phyloP scores from a whole-genome alignment of 2,113 vertebrate species.

The Corynorhinus townsendii region DNA sequence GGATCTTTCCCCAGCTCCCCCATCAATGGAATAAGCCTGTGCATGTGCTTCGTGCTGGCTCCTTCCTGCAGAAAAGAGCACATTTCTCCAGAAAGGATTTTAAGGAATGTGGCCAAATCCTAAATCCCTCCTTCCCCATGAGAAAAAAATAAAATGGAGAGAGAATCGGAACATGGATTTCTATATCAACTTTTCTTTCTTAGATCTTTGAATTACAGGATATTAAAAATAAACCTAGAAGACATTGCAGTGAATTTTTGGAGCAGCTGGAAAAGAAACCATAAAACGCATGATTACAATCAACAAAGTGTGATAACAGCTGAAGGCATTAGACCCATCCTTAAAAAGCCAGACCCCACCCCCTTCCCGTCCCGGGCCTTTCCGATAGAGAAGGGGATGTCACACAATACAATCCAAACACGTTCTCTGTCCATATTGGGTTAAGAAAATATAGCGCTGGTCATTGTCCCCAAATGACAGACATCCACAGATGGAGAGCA shows the following conservation, averaged over 20 bases:
- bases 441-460: slow-evolving; percentile 52
- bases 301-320: slow-evolving; percentile 66
- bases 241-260: slow-evolving; percentile 57
- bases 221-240: slow-evolving; percentile 74
- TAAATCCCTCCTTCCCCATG: slow-evolving; percentile 55
- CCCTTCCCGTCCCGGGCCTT: neutral
- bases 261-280: slow-evolving; percentile 70
- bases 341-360: slow-evolving; percentile 48
- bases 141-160: slow-evolving; percentile 44
- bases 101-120: slow-evolving; percentile 62
- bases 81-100: slow-evolving; percentile 41
- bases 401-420: slow-evolving; percentile 66
- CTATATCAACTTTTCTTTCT: slow-evolving; percentile 68
- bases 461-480: slow-evolving; percentile 66
- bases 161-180: slow-evolving; percentile 51
- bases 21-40: slow-evolving; percentile 24
- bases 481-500: slow-evolving; percentile 52
- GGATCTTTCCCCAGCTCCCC: slow-evolving; percentile 13
- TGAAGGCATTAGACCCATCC: slow-evolving; percentile 55
- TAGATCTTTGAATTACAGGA: slow-evolving; percentile 71
- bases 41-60: slow-evolving; percentile 32
- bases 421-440: slow-evolving; percentile 58
- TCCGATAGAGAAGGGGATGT: neutral
- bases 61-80: slow-evolving; percentile 68
- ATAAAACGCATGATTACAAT: slow-evolving; percentile 62